Percentiles rank a stretch among this genome's conserved stretches.
Conservation (phyloP, 2,113 vertebrate species). For the Pseudolaguvia tuberculata region DNA sequence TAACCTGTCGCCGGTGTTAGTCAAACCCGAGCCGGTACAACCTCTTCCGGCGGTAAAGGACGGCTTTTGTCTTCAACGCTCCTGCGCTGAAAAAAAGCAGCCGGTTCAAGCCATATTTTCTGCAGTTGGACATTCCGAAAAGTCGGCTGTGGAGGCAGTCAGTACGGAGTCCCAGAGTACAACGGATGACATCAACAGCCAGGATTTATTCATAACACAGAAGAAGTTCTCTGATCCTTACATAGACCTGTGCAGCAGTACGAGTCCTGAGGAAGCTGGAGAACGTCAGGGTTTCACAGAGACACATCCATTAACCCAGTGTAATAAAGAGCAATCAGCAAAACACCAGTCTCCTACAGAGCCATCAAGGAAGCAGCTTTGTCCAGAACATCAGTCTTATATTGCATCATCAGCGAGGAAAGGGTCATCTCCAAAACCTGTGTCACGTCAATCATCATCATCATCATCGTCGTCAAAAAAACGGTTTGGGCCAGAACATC, state of each 20-base stretch:
- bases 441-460: too few relatives aligned
- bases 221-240: slow-evolving; percentile 58
- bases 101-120: background rate
- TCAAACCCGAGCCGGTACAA: background rate
- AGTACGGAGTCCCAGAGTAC: slow-evolving; percentile 47
- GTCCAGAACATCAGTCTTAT: too few relatives aligned
- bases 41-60: background rate
- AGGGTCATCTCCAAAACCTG: too few relatives aligned
- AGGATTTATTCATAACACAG: slow-evolving; percentile 75
- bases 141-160: background rate
- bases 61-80: background rate
- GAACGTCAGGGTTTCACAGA: background rate
- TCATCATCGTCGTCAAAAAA: background rate
- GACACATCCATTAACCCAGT: background rate
- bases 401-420: too few relatives aligned
- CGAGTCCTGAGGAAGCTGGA: slow-evolving; percentile 36
- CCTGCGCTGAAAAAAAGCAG: background rate
- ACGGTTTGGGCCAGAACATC: background rate
- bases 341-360: background rate
- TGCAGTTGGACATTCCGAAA: background rate
- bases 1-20: slow-evolving; percentile 33
- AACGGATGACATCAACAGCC: slow-evolving; percentile 63
- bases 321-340: background rate
- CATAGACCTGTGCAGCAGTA: slow-evolving; percentile 47
- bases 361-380: background rate